These are phyloP conservation scores for Catotricha subobsoleta DNA, from an alignment of 2,888 invertebrate species.

Conservation along the genomic window DNA sequence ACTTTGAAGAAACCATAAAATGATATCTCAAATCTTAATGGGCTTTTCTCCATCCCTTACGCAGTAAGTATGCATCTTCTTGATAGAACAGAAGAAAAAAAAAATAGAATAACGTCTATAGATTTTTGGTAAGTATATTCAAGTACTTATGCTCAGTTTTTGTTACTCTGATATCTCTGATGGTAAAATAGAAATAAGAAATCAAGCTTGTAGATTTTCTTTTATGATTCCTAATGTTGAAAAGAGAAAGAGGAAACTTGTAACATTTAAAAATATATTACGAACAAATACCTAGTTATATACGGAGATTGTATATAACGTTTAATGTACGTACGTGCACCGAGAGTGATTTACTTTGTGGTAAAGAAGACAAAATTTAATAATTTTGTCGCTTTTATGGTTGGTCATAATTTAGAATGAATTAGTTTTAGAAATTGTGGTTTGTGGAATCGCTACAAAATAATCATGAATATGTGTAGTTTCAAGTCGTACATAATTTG, in stretches of 20 bases:
- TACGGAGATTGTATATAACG: too few species aligned
- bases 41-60: background rate
- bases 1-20: constrained; percentile 5
- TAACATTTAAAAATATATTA: too few species aligned
- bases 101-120: background rate
- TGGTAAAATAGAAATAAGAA: background rate
- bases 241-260: constrained; percentile 4
- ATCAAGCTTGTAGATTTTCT: background rate
- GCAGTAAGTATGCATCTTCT: background rate
- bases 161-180: background rate
- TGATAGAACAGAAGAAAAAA: background rate
- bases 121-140: background rate
- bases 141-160: background rate
- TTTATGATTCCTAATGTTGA: background rate
- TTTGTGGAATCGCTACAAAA: too few species aligned
- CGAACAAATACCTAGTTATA: too few species aligned
- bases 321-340: too few species aligned
- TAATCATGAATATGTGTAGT: too few species aligned
- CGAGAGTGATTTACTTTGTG: background rate
- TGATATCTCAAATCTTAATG: constrained; percentile 6
- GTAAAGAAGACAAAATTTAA: constrained; percentile 3
- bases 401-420: constrained; percentile 5
- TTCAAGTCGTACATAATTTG: too few species aligned
- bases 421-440: constrained; percentile 1
- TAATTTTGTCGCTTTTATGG: constrained; percentile 6